Conservation (phyloP, 2,797 vertebrate genomes). For the Phoeniculus purpureus region DNA sequence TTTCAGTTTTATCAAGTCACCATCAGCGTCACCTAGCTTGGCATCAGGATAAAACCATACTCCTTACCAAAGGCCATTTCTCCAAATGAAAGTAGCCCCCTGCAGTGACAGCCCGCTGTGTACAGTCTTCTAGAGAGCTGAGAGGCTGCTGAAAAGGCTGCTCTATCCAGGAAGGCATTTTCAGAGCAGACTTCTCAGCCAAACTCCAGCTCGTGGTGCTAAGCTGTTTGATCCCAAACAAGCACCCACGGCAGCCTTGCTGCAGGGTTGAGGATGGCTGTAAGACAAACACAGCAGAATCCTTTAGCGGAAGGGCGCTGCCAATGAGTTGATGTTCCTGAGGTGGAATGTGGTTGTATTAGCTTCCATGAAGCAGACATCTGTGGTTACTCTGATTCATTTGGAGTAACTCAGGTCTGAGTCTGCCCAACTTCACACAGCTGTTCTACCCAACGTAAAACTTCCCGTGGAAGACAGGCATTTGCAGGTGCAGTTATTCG, state of each 20-base stretch:
- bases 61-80: slow-evolving; percentile 29
- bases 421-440: slow-evolving; percentile 30
- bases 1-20: neutral
- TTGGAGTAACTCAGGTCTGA: neutral
- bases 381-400: slow-evolving; percentile 1
- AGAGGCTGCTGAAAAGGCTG: slow-evolving; percentile 18
- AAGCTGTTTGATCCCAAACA: neutral
- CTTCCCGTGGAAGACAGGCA: neutral
- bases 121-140: slow-evolving; percentile 2
- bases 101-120: neutral
- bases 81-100: slow-evolving; percentile 25
- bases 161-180: neutral
- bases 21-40: neutral
- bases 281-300: neutral
- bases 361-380: neutral
- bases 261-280: neutral
- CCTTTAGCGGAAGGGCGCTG: neutral
- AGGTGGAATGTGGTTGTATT: neutral
- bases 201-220: neutral
- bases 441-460: neutral
- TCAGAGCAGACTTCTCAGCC: neutral
- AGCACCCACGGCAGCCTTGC: neutral
- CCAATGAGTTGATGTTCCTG: slow-evolving; percentile 15
- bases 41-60: neutral
- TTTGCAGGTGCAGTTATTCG: slow-evolving; percentile 1